Evolutionary conservation across 2,797 vertebrate genomes (phyloP).

Genomic region (Discoglossus pictus): DNA sequence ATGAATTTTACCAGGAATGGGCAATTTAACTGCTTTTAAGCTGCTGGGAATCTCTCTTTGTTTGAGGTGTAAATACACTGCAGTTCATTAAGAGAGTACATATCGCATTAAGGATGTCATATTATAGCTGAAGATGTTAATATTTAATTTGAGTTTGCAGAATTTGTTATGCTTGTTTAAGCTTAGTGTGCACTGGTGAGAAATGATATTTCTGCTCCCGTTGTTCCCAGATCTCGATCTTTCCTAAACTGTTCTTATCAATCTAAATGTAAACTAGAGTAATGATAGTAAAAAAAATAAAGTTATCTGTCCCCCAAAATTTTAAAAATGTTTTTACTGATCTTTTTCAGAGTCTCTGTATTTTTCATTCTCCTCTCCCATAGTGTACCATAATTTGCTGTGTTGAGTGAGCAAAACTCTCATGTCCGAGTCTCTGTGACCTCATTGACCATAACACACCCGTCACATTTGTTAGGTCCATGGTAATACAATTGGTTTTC

Average conservation of each 20-base stretch:
- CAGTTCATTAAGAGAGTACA: slow-evolving; percentile 76
- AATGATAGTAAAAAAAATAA: too few relatives aligned
- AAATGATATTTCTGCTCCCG: slow-evolving; percentile 29
- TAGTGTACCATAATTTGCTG: too few relatives aligned
- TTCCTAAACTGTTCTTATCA: too few relatives aligned
- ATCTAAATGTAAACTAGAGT: too few relatives aligned
- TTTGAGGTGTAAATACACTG: slow-evolving; percentile 93
- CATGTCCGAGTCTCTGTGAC: too few relatives aligned
- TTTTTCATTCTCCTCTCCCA: not conserved
- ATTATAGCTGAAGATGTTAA: slow-evolving; percentile 69
- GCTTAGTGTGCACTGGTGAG: slow-evolving; percentile 46
- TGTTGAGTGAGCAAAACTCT: too few relatives aligned
- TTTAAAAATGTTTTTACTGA: too few relatives aligned
- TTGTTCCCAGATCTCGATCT: slow-evolving; percentile 17
- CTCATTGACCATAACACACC: too few relatives aligned
- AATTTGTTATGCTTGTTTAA: slow-evolving; percentile 55
- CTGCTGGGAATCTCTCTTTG: slow-evolving; percentile 71
- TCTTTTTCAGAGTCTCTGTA: too few relatives aligned
- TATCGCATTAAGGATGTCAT: slow-evolving; percentile 65
- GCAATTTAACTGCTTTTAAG: slow-evolving; percentile 76
- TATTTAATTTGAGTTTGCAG: slow-evolving; percentile 78
- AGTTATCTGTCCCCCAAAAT: too few relatives aligned
- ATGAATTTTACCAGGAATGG: slow-evolving; percentile 86
- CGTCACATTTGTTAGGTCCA: too few relatives aligned
- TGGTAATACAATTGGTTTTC: too few relatives aligned